Evolutionary conservation across 1,140 invertebrate genomes (phyloP).

Genomic region (Conopomorpha cramerella): DNA sequence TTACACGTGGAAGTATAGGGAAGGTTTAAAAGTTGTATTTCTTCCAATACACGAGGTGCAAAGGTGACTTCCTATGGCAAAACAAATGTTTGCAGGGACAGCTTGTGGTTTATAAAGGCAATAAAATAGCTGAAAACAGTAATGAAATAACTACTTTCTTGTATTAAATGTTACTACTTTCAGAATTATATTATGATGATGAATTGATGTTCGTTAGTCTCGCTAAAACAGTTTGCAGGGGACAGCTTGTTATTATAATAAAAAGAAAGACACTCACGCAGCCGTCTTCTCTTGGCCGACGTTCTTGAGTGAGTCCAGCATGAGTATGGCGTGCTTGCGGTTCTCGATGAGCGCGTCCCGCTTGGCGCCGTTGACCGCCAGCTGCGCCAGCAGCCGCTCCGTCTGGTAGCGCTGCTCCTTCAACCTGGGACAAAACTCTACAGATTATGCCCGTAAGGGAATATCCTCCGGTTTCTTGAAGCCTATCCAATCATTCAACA

Average conservation of each 20-base stretch:
- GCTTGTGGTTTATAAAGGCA: too few species aligned
- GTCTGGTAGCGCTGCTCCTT: slow-evolving; percentile 62
- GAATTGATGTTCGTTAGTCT: not conserved
- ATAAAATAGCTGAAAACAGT: too few species aligned
- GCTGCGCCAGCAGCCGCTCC: slow-evolving; percentile 50
- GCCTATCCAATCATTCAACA: too few species aligned
- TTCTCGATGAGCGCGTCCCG: slow-evolving; percentile 58
- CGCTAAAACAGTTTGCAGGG: not conserved
- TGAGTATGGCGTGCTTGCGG: slow-evolving; percentile 58
- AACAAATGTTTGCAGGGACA: too few species aligned
- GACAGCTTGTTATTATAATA: not conserved
- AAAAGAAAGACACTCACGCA: slow-evolving; percentile 26
- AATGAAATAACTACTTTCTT: not conserved
- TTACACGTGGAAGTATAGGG: too few species aligned
- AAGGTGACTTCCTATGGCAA: too few species aligned
- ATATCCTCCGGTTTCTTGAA: too few species aligned
- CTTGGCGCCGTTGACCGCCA: slow-evolving; percentile 50
- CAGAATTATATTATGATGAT: too few species aligned
- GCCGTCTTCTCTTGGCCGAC: slow-evolving; percentile 59
- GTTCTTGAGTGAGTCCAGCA: slow-evolving; percentile 61
- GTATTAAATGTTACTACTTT: not conserved
- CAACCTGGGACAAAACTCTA: slow-evolving; percentile 47
- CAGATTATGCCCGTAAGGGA: too few species aligned
- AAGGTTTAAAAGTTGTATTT: too few species aligned
- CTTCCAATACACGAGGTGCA: too few species aligned